Evolutionary conservation across 2,113 vertebrate genomes (phyloP).

Genomic region (Petaurus breviceps): DNA sequence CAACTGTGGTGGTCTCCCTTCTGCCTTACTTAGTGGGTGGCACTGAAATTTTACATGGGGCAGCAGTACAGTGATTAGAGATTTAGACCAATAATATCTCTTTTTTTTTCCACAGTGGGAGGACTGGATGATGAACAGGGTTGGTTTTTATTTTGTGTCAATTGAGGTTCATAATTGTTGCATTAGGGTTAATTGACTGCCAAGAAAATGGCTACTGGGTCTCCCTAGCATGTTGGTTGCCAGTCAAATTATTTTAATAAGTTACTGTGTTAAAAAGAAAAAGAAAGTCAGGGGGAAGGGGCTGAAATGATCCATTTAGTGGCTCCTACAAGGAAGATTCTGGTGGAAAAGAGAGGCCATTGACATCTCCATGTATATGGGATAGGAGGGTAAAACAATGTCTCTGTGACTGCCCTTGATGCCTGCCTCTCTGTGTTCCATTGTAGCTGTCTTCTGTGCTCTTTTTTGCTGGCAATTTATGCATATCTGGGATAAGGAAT

Average conservation of each 20-base stretch:
- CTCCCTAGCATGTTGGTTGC: not conserved
- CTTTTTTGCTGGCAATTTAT: not conserved
- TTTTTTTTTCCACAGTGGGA: too few relatives aligned
- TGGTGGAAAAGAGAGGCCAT: not conserved
- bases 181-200: not conserved
- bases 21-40: not conserved
- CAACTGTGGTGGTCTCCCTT: not conserved
- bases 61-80: not conserved
- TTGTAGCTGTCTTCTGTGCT: not conserved
- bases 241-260: conserved; percentile 48
- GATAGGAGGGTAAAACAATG: not conserved
- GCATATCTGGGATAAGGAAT: not conserved
- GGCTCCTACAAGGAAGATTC: not conserved
- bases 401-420: not conserved
- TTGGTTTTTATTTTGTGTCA: not conserved
- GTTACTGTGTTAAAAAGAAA: not conserved
- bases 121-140: too few relatives aligned
- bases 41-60: not conserved
- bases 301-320: not conserved
- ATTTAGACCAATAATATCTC: not conserved
- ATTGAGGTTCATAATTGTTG: not conserved
- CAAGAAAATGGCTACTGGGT: not conserved
- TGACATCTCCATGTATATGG: not conserved
- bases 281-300: not conserved
- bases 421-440: not conserved